Base-by-base conservation (phyloP, 2,888 invertebrate species). In the Acleris laterana region DNA sequence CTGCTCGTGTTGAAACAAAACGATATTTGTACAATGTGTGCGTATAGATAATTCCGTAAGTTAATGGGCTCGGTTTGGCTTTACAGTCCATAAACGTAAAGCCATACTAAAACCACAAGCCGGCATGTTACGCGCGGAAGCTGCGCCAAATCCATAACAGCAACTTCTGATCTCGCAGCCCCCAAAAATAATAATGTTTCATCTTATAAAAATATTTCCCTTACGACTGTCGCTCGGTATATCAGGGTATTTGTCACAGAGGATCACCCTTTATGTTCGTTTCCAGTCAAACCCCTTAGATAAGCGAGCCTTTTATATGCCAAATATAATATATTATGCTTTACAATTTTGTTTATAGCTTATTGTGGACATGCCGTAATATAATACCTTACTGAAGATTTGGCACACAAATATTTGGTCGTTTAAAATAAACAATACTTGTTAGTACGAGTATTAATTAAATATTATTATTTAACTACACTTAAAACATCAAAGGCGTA, bases 241-340 rank as follows among this genome's bases (percentile, higher is more conserved):
- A 92, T 92, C 93, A 92, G 90, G 84, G 88, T 92, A 93, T 93
- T 93, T 93, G 93, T 93, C 93, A 93, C 92, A 91, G 90, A 91
- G 91, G 93, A 93, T 93, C 93, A 93, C 93, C 93, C 93, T 93
- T 93, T 93, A 92, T 92, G 93, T 91, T 93, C 91, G 90, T 90
- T 92, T 90, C 90, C 91, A 92, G 92, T 90, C 93, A 93, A 93
- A 93, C 93, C 93, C 93, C 92, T 92, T 92, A 92, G 93, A 93
- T 93, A 93, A 92, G 92, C 91, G 91, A 88, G 93, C 92, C 92
- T 93, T 93, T 93, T 92, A 93, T 93, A 93, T 91, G 93, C 90
- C 93, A 91, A 93, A 93, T 93, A 93, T 93, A 92, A 93, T 92
- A 93, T 93, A 93, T 93, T 92, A 91, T 92, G 90, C 89, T 90